These are phyloP conservation scores for Paedocypris sp. DNA, from an alignment of 2,113 vertebrate species.

Conservation along the genomic window DNA sequence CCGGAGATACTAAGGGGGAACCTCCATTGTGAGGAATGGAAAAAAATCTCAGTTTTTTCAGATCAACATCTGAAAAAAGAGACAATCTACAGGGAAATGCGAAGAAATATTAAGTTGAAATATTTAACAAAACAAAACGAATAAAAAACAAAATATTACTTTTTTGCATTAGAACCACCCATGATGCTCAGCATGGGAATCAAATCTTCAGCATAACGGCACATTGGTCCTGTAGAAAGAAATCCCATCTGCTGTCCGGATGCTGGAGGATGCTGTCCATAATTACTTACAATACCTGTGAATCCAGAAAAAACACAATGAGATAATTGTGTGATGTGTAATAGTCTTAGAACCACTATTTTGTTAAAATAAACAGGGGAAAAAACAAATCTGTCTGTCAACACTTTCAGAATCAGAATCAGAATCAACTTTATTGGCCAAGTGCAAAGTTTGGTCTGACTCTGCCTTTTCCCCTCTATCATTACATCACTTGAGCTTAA, in stretches of 20 bases:
- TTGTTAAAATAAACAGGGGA: no score
- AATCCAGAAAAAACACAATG: background rate
- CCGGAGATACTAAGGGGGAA: slow-evolving; percentile 46
- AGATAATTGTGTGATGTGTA: no score
- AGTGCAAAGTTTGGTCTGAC: no score
- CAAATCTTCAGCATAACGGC: slow-evolving; percentile 78
- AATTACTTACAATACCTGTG: slow-evolving; percentile 68
- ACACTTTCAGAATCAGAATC: no score
- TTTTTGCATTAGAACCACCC: slow-evolving; percentile 64
- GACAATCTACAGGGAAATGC: slow-evolving; percentile 51
- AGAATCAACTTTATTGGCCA: no score
- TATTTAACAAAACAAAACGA: no score
- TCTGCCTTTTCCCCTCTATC: no score
- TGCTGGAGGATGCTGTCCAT: slow-evolving; percentile 62
- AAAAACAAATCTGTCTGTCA: no score
- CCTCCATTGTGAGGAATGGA: slow-evolving; percentile 64
- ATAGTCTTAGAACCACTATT: no score
- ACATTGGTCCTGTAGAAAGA: slow-evolving; percentile 74
- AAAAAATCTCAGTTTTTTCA: slow-evolving; percentile 67
- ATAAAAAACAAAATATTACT: slow-evolving; percentile 44
- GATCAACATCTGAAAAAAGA: slow-evolving; percentile 55
- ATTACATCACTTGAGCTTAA: no score
- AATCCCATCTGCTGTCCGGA: slow-evolving; percentile 53
- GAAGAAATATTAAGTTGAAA: background rate
- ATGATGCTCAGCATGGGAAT: slow-evolving; percentile 72